Base-by-base conservation (phyloP, 2,797 vertebrate genomes). In the Carduelis carduelis region DNA sequence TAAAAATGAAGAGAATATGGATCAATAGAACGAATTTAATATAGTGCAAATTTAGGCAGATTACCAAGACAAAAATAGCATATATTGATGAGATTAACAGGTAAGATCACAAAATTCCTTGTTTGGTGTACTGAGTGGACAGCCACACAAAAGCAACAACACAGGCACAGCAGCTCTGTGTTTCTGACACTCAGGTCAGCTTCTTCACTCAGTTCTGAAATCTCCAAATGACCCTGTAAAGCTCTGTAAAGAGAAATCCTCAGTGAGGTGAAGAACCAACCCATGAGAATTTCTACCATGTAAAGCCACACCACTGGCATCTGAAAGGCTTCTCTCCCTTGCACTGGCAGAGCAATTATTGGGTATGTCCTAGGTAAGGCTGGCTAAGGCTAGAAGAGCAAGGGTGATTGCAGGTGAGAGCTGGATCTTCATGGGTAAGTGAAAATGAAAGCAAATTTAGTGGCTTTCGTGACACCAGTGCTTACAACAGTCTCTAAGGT, bases 281-380 rank as follows among this genome's bases (percentile, higher is more conserved):
- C 11, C 5, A 3, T 8, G 19, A 50, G 6, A 44, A 74, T 52
- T 69, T 66, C 34, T 47, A 43, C 26, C 21, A 14, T 2, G 15
- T 6, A 56, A 49, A 75, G 63, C 9, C n/a, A 68, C 23, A 50
- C 15, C 35, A 24, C 1, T 13, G 9, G 9, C 24, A 81, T 28
- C 52, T 43, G 27, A 68, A 87, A 35, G 49, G n/a, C 12, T 39
- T n/a, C 18, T 30, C 39, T 78, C 27, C 27, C 34, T 63, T 37
- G 9, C 0, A 0, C 17, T 37, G 14, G 5, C 1, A 0, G 2
- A 4, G 7, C 11, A 17, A 24, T n/a, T 57, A 71, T 0, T 44
- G 4, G 19, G 10, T 28, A 34, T 21, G 34, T 28, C 37, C 52
- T 16, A 71, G 30, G n/a, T 15, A 57, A 69, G 32, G 18, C 50